Evolutionary conservation across 2,797 vertebrate species (phyloP).

Genomic region (Novumbra hubbsi): DNA sequence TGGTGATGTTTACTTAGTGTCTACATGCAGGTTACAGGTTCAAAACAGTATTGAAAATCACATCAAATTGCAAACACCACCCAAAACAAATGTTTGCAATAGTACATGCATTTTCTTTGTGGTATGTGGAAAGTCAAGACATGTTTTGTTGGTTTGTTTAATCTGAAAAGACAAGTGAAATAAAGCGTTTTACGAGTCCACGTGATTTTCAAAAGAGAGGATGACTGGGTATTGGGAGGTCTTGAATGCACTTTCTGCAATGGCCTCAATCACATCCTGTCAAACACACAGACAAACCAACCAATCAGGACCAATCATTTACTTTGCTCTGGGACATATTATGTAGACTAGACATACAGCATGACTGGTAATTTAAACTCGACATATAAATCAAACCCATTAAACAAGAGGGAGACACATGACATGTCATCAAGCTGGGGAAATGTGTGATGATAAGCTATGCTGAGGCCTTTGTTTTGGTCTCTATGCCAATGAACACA

Average conservation of each 20-base stretch:
- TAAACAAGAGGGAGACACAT: neutral
- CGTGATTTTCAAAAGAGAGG: conserved; percentile 97
- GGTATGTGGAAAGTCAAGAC: neutral
- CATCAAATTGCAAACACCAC: neutral
- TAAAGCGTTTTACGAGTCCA: conserved; percentile 87
- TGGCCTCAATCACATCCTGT: conserved; percentile 96
- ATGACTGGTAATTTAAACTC: conserved; percentile 2
- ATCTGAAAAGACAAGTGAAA: neutral
- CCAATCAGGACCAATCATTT: conserved; percentile 2
- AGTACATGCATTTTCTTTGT: neutral
- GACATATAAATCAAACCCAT: conserved; percentile 1
- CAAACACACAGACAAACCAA: conserved; percentile 19
- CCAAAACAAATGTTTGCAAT: neutral
- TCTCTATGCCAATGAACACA: conserved; percentile 3
- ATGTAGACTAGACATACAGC: conserved; percentile 6
- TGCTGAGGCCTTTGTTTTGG: conserved; percentile 36
- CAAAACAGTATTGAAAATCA: neutral
- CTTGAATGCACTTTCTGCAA: conserved; percentile 96
- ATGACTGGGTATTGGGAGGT: conserved; percentile 91
- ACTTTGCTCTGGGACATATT: neutral
- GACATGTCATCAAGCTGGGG: neutral
- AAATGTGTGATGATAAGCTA: conserved; percentile 38
- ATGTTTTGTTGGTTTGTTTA: neutral
- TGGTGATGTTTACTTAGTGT: neutral
- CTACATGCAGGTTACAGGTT: neutral